Percentiles rank a stretch among this genome's conserved stretches.
Conservation (phyloP, 1,140 invertebrate genomes). For the Polyergus mexicanus region DNA sequence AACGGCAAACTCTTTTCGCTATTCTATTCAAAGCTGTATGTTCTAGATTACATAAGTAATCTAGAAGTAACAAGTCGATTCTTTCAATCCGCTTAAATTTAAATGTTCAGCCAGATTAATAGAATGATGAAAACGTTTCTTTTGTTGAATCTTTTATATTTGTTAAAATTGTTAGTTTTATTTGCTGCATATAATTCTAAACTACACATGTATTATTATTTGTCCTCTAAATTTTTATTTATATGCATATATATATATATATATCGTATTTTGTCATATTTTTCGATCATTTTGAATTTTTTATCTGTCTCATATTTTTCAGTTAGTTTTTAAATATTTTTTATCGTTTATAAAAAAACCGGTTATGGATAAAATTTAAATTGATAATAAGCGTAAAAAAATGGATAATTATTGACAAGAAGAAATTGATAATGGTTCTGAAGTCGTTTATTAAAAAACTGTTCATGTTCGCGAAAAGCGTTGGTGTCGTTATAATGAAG, state of each 20-base stretch:
- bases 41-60: slow-evolving; percentile 1
- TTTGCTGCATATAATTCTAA: background rate
- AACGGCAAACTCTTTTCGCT: background rate
- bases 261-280: background rate
- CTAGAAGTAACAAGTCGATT: background rate
- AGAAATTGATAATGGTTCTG: background rate
- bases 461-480: background rate
- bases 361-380: too few species aligned
- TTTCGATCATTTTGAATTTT: too few species aligned
- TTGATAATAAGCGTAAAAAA: background rate
- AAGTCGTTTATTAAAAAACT: background rate
- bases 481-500: slow-evolving; percentile 4
- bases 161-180: slow-evolving; percentile 7
- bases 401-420: background rate
- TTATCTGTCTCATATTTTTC: background rate
- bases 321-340: background rate
- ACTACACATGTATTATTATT: slow-evolving; percentile 3
- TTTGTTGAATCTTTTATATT: background rate
- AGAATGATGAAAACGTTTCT: background rate
- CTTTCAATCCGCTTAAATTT: background rate
- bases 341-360: too few species aligned
- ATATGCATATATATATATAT: background rate
- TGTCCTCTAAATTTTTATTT: background rate
- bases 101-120: background rate
- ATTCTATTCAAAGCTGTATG: background rate